A percentile compares a stretch with the other conserved stretches of the same genome.
Evolutionary conservation across 2,113 vertebrate species (phyloP).

Genomic region (Lathamus discolor): DNA sequence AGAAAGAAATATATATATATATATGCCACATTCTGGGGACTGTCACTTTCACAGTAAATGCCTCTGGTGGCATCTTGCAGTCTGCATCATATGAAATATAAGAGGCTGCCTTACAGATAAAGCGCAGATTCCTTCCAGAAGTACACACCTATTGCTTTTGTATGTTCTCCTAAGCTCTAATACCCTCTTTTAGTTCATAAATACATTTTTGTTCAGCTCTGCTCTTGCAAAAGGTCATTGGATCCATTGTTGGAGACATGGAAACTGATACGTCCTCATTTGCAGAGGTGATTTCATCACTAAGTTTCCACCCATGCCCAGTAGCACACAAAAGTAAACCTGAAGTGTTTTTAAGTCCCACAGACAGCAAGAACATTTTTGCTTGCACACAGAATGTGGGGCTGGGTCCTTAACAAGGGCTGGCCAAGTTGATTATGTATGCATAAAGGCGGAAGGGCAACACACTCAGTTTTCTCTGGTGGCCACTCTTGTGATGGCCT

Average conservation of each 20-base stretch:
- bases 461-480: background rate
- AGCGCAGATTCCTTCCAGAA: conserved; percentile 8
- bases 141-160: conserved; percentile 4
- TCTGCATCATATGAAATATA: background rate
- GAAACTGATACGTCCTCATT: background rate
- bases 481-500: rapidly evolving
- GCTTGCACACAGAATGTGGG: background rate
- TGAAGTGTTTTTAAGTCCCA: background rate
- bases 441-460: background rate
- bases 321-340: background rate
- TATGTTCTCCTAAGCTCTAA: conserved; percentile 11
- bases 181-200: background rate
- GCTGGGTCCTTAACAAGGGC: background rate
- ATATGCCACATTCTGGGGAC: background rate
- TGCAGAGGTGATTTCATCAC: background rate
- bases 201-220: conserved; percentile 13
- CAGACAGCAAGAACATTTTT: background rate
- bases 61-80: background rate
- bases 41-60: conserved; percentile 13
- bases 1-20: background rate
- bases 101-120: conserved; percentile 11
- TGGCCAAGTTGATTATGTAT: background rate
- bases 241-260: background rate
- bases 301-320: background rate
- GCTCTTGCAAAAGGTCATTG: conserved; percentile 31